A percentile compares a stretch with the other conserved stretches of the same genome.
phyloP scores from a whole-genome alignment of 2,888 invertebrate genomes.

The Cloeon dipterum region DNA sequence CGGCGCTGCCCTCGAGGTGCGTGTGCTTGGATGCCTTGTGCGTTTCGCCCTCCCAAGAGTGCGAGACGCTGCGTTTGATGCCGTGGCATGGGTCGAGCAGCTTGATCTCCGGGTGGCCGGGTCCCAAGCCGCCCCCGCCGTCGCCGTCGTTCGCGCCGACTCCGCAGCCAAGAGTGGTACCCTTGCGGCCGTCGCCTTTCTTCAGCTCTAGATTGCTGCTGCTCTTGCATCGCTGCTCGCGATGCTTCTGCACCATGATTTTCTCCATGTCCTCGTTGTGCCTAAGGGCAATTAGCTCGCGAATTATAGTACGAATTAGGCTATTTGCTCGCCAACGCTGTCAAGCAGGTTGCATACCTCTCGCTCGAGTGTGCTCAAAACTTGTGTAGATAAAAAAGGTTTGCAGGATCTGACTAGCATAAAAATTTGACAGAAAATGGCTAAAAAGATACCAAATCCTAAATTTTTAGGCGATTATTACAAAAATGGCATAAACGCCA shows the following conservation, averaged over 20 bases:
- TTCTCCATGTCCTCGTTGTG: slow-evolving; percentile 71
- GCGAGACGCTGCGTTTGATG: slow-evolving; percentile 34
- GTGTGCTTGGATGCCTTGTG: slow-evolving; percentile 29
- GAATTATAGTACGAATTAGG: neutral
- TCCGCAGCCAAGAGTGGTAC: neutral
- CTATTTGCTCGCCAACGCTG: neutral
- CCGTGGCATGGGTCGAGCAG: slow-evolving; percentile 25
- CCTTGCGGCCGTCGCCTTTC: slow-evolving; percentile 1
- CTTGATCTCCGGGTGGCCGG: too few relatives aligned
- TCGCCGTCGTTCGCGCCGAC: neutral
- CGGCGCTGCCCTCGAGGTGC: slow-evolving; percentile 17
- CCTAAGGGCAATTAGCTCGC: slow-evolving; percentile 22
- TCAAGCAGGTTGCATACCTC: neutral
- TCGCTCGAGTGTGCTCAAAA: too few relatives aligned
- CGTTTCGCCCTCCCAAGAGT: slow-evolving; percentile 33
- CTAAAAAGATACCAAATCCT: too few relatives aligned
- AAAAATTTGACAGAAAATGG: too few relatives aligned
- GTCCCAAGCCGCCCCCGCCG: neutral
- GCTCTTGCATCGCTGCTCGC: slow-evolving; percentile 29
- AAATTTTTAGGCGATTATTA: too few relatives aligned
- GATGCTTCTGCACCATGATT: slow-evolving; percentile 43
- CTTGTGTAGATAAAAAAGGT: too few relatives aligned
- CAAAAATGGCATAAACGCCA: too few relatives aligned
- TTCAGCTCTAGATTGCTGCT: slow-evolving; percentile 14
- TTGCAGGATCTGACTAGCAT: too few relatives aligned